Evolutionary conservation across 1,140 invertebrate species (phyloP).

Genomic region (Agrypnia vestita): DNA sequence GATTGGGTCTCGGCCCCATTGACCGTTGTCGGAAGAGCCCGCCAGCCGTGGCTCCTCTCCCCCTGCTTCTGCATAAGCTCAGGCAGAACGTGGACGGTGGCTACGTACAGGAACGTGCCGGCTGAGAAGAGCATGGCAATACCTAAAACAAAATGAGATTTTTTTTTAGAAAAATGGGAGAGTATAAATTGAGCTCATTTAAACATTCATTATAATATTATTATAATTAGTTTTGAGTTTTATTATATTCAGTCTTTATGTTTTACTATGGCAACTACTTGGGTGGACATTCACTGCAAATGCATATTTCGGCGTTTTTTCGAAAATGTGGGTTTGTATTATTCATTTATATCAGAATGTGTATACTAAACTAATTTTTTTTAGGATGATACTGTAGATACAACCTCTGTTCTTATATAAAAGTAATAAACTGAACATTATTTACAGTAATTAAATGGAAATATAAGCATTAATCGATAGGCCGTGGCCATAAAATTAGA

Average conservation of each 20-base stretch:
- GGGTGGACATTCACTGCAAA: neutral
- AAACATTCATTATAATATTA: neutral
- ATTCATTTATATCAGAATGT: no score
- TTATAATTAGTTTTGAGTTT: no score
- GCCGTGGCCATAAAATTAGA: no score
- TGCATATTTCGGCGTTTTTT: neutral
- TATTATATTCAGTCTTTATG: neutral
- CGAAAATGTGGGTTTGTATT: neutral
- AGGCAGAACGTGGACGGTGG: slow-evolving; percentile 97
- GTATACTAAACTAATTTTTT: no score
- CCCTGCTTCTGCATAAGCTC: slow-evolving; percentile 83
- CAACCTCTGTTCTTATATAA: no score
- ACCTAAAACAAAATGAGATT: slow-evolving; percentile 73
- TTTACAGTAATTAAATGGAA: no score
- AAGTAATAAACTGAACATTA: no score
- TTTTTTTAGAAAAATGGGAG: neutral
- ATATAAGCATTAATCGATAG: no score
- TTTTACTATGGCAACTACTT: neutral
- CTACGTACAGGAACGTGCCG: slow-evolving; percentile 98
- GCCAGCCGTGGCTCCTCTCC: slow-evolving; percentile 65
- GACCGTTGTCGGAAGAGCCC: slow-evolving; percentile 65
- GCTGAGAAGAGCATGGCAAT: slow-evolving; percentile 99
- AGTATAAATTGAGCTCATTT: neutral
- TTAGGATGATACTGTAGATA: no score
- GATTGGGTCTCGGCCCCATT: slow-evolving; percentile 47